Evolutionary conservation across 2,113 vertebrate species (phyloP), one percentile per base, ranked within the genome.

Genomic region (Taxidea taxus): DNA sequence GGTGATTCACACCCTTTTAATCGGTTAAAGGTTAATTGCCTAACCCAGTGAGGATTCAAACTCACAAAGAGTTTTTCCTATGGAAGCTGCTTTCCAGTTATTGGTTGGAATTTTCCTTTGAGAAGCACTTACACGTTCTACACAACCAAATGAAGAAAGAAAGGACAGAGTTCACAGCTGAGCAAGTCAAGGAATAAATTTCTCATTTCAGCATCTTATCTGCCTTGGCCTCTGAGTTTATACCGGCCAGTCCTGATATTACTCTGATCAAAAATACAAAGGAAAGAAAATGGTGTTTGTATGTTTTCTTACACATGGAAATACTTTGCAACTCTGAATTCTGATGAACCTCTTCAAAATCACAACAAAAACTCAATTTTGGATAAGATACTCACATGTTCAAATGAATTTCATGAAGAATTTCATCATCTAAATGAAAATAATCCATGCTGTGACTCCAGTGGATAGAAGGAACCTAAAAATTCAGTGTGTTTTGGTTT

Each of bases 41-140:
- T 99, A 47, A 99, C 99, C 95, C 98, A 98, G 13, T 94, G 97
- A 95, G 99, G 99, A 47, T 95, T 99, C 42, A 98, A 98, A 51
- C 96, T 99, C 80, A 85, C 98, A 88, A 98, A 99, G 87, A 95
- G 99, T 99, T 99, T 97, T 98, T 98, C 92, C 95, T 99, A 99
- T 51, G 97, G 98, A 94, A 98, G 98, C 87, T 99, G 99, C 98
- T 99, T 99, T 97, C 78, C 98, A 77, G 60, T 96, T 54, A 99
- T 99, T 93, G 98, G 27, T 98, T 18, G 97, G 98, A n/a, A 95
- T 99, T 96, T 99, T 99, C 98, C 95, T 98, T 90, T 99, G 47
- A 99, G 98, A 93, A 99, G 99, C 75, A 47, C 98, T 60, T 99
- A 95, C 27, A 98, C 88, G 4, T 93, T 99, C 42, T 87, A 98